Evolutionary conservation across 2,113 vertebrate genomes (phyloP).

Genomic region (Pteruthius melanotis): DNA sequence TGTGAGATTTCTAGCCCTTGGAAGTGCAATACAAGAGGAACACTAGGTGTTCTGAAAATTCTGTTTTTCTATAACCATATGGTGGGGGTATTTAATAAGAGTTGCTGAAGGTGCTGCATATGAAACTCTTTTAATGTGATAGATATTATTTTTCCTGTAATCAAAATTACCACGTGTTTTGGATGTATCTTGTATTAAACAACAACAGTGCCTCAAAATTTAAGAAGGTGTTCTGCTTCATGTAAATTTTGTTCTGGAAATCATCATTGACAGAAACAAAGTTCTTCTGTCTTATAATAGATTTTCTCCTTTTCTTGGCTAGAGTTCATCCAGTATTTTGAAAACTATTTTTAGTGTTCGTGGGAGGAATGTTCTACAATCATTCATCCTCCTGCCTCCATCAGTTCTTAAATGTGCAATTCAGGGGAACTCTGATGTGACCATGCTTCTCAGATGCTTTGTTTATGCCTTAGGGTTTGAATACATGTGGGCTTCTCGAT

Average conservation of each 20-base stretch:
- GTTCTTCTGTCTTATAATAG: background rate
- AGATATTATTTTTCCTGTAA: background rate
- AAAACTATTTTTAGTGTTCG: background rate
- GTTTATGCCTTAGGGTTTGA: conserved; percentile 7
- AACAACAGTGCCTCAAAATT: background rate
- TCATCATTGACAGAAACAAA: background rate
- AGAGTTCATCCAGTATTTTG: background rate
- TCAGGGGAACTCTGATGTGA: background rate
- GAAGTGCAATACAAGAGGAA: background rate
- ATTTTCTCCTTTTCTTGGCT: background rate
- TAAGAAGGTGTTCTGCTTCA: background rate
- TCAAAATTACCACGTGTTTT: background rate
- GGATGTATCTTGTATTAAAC: background rate
- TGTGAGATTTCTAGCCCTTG: background rate
- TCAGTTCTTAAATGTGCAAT: background rate
- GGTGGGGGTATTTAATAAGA: background rate
- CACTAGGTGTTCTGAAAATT: background rate
- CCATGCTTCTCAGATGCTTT: background rate
- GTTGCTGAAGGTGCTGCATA: background rate
- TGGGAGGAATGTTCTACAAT: background rate
- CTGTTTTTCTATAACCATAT: background rate
- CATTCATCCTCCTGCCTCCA: background rate
- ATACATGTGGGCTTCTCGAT: background rate
- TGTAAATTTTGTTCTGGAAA: background rate
- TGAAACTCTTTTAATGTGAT: background rate